phyloP scores from a whole-genome alignment of 2,888 invertebrate species.

The Boloria euphrosyne region DNA sequence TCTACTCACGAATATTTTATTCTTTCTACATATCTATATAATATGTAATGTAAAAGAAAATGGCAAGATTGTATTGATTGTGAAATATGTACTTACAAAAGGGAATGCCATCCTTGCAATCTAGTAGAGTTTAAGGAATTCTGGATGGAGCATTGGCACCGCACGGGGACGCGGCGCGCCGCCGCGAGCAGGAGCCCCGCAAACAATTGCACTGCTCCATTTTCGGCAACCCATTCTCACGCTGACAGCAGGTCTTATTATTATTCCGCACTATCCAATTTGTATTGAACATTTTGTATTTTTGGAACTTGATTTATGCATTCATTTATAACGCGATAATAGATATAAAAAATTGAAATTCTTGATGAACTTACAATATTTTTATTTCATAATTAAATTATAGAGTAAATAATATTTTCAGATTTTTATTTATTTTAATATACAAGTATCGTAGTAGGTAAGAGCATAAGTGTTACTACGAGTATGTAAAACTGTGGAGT shows the following conservation, averaged over 20 bases:
- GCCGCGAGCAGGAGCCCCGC: conserved; percentile 6
- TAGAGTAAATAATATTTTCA: too few species aligned
- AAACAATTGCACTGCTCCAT: conserved; percentile 23
- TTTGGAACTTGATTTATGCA: background rate
- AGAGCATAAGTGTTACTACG: background rate
- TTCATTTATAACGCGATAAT: background rate
- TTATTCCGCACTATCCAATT: background rate
- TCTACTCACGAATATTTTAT: too few species aligned
- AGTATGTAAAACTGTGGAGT: conserved; percentile 4
- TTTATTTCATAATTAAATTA: too few species aligned
- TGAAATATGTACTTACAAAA: background rate
- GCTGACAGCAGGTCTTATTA: too few species aligned
- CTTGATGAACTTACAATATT: too few species aligned
- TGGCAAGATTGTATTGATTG: background rate
- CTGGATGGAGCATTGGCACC: conserved; percentile 14
- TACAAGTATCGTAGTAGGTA: too few species aligned
- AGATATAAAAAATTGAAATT: background rate
- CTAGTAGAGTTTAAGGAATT: background rate
- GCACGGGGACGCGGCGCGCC: background rate
- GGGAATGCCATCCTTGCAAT: background rate
- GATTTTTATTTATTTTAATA: too few species aligned
- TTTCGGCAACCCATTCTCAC: conserved; percentile 32
- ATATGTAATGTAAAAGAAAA: too few species aligned
- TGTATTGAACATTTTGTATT: background rate
- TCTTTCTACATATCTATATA: too few species aligned